phyloP scores from a whole-genome alignment of 30 jellyfish, hydroid and myxozoan species.

The Rhopilema esculentum region DNA sequence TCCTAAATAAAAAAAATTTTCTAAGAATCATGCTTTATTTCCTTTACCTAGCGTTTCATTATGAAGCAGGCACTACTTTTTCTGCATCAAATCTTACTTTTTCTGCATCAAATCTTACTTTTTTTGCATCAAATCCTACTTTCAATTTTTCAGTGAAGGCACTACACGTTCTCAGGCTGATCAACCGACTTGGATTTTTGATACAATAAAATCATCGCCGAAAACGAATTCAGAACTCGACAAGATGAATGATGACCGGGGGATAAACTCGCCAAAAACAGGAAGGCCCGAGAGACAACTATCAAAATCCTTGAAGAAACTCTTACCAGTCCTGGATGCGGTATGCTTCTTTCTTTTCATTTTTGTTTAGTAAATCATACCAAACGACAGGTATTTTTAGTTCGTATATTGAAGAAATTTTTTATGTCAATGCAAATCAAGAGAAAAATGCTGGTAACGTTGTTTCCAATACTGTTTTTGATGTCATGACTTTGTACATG shows the following conservation, averaged over 20 bases:
- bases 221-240: slow-evolving; percentile 60
- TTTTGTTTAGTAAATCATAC: background rate
- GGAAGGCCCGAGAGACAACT: slow-evolving; percentile 80
- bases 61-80: too few relatives aligned
- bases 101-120: too few relatives aligned
- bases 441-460: too few relatives aligned
- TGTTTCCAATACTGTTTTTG: too few relatives aligned
- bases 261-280: slow-evolving; percentile 70
- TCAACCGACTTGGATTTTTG: slow-evolving; percentile 86
- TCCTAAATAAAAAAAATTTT: too few relatives aligned
- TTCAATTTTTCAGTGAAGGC: slow-evolving; percentile 49
- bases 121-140: too few relatives aligned
- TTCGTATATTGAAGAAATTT: background rate
- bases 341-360: slow-evolving; percentile 56
- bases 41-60: too few relatives aligned
- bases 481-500: too few relatives aligned
- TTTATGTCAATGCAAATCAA: too few relatives aligned
- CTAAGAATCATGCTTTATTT: too few relatives aligned
- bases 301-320: slow-evolving; percentile 86
- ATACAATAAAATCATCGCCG: slow-evolving; percentile 73
- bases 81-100: too few relatives aligned
- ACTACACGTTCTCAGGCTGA: slow-evolving; percentile 64
- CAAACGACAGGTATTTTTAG: background rate
- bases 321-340: slow-evolving; percentile 91
- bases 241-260: slow-evolving; percentile 63